Conservation (phyloP, 2,888 invertebrate species). For the Pardosa pseudoannulata region DNA sequence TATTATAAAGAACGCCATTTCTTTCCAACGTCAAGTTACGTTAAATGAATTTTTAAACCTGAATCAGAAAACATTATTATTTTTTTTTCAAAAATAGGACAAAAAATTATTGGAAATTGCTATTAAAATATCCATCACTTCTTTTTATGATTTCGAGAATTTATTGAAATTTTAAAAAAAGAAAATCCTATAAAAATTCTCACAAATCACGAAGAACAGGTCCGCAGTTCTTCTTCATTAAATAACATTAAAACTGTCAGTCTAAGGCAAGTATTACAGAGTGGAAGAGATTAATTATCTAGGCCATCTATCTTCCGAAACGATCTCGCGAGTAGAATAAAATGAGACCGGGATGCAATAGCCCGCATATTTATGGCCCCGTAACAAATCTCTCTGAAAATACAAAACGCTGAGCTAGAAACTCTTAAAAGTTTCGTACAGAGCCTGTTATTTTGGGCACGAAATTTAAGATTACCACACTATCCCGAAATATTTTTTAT, state of each 20-base stretch:
- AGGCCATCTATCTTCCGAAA: background rate
- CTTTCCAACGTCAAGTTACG: too few relatives aligned
- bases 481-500: too few relatives aligned
- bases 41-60: too few relatives aligned
- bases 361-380: background rate
- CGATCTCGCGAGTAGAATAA: background rate
- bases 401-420: background rate
- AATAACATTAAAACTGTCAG: conserved; percentile 3
- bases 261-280: background rate
- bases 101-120: background rate
- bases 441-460: too few relatives aligned
- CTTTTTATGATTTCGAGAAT: background rate
- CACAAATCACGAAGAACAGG: background rate
- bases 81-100: background rate
- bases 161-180: background rate
- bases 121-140: background rate
- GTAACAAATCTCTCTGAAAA: background rate
- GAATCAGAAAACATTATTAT: too few relatives aligned
- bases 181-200: background rate
- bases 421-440: background rate
- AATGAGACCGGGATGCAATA: background rate
- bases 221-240: background rate
- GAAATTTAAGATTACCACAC: too few relatives aligned
- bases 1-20: too few relatives aligned
- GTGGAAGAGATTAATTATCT: background rate